Evolutionary conservation across 2,888 invertebrate species (phyloP).

Genomic region (Malthinus seriepunctatus): DNA sequence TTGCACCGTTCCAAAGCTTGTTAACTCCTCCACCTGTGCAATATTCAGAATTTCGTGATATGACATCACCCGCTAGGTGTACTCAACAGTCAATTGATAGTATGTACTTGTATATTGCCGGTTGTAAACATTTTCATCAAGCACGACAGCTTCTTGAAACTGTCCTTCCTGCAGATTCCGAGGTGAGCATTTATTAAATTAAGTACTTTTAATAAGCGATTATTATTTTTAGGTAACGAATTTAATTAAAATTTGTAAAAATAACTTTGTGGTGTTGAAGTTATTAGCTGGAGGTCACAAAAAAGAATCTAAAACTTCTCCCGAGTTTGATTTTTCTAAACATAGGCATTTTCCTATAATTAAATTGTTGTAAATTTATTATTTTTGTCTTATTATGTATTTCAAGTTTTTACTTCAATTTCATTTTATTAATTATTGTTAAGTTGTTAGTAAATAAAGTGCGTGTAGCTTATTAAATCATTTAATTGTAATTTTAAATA

Average conservation of each 20-base stretch:
- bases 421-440: too few relatives aligned
- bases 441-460: too few relatives aligned
- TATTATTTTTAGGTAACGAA: slow-evolving; percentile 67
- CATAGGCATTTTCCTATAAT: slow-evolving; percentile 92
- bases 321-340: slow-evolving; percentile 88
- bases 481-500: too few relatives aligned
- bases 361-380: slow-evolving; percentile 57
- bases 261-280: slow-evolving; percentile 94
- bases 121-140: slow-evolving; percentile 91
- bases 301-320: slow-evolving; percentile 79
- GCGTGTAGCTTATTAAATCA: too few relatives aligned
- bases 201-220: neutral
- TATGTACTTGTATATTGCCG: slow-evolving; percentile 74
- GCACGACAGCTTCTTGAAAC: slow-evolving; percentile 85
- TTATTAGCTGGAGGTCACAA: slow-evolving; percentile 91
- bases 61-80: slow-evolving; percentile 69
- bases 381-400: too few relatives aligned
- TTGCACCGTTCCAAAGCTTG: slow-evolving; percentile 85
- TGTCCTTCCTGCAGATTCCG: slow-evolving; percentile 78
- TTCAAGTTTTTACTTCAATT: too few relatives aligned
- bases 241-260: slow-evolving; percentile 89
- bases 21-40: slow-evolving; percentile 89
- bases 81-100: slow-evolving; percentile 57
- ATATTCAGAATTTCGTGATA: slow-evolving; percentile 86
- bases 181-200: slow-evolving; percentile 58